Base-by-base conservation (phyloP, 2,888 invertebrate species). In the Caenorhabditis sp. region DNA sequence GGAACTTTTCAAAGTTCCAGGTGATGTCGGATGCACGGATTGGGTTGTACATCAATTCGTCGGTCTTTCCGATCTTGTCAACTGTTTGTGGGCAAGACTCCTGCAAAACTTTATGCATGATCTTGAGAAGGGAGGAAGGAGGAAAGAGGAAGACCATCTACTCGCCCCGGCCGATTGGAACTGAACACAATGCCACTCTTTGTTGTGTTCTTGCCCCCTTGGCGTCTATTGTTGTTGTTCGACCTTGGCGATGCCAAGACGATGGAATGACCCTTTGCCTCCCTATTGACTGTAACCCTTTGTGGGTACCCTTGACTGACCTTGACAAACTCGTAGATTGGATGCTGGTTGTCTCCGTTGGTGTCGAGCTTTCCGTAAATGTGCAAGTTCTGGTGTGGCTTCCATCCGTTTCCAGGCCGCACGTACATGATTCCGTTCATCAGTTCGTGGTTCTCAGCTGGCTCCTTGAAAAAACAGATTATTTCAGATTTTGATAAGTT, bases 1-100 rank as follows among this genome's bases (percentile, higher is more conserved):
- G 79, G 86, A 88, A 88, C 74, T 88, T 88, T 79, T 88, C 88
- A 65, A 88, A 88, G 82, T 88, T 88, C 88, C 88, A 88, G 26
- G 88, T 88, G 79, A 88, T 83, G 58, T 88, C 88, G 58, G 83
- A 86, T 11, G 83, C 68, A 22, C 85, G 79, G 50, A 88, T 82
- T 24, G 88, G 87, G 70, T 88, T 87, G 82, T 87, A 88, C 85
- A 88, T 88, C 27, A 88, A 71, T 59, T 88, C 86, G 17, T 89
- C 84, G 13, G 83, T 68, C 63, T 87, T 86, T 59, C 88, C 89
- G 52, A 89, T 84, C 55, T 80, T 83, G 50, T 83, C 82, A 24
- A 87, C 83, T 2, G 89, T 89, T 55, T 88, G 88, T 39, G 89
- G 89, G 78, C 89, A 89, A 1, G 85, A 72, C 53, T 88, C 87